Percentiles rank a stretch among this genome's conserved stretches.
These are phyloP conservation scores for Sus cebifrons DNA, from an alignment of 2,797 vertebrate genomes.

Conservation along the genomic window DNA sequence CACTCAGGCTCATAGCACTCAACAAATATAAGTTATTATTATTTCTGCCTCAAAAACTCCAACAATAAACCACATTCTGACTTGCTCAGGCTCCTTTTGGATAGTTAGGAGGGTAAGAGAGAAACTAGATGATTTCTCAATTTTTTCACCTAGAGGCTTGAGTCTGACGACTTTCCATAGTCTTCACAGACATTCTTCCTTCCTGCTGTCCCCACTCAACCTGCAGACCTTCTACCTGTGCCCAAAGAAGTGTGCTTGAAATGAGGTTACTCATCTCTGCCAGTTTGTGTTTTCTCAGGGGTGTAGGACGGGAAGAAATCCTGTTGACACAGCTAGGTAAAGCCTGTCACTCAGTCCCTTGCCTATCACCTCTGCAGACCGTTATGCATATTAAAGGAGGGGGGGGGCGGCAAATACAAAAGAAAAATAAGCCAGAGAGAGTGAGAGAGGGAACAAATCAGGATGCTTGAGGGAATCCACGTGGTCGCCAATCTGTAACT, in stretches of 20 bases:
- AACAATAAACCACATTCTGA: constrained; percentile 49
- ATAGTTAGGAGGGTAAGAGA: constrained; percentile 46
- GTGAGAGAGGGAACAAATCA: constrained; percentile 81
- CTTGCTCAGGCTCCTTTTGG: constrained; percentile 25
- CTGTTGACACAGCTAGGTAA: constrained; percentile 81
- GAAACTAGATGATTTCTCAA: constrained; percentile 33
- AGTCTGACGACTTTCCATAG: neutral
- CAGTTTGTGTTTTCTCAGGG: constrained; percentile 55
- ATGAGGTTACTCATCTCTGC: constrained; percentile 21
- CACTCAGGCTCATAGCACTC: neutral
- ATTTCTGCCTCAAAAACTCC: constrained; percentile 58
- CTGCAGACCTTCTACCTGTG: constrained; percentile 75
- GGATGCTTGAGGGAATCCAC: constrained; percentile 83
- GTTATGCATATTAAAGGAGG: constrained; percentile 83
- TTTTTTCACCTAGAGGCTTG: constrained; percentile 26
- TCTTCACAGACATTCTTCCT: constrained; percentile 49
- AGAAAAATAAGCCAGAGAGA: constrained; percentile 80
- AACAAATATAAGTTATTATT: neutral
- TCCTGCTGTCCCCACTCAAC: constrained; percentile 9
- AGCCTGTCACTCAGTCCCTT: constrained; percentile 73
- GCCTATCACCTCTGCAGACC: constrained; percentile 80
- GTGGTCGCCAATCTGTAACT: constrained; percentile 86
- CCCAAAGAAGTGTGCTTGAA: constrained; percentile 55
- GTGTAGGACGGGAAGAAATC: constrained; percentile 74
- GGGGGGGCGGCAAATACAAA: constrained; percentile 82